phyloP scores from a whole-genome alignment of 2,888 invertebrate species.

The Drosophila paracracens region DNA sequence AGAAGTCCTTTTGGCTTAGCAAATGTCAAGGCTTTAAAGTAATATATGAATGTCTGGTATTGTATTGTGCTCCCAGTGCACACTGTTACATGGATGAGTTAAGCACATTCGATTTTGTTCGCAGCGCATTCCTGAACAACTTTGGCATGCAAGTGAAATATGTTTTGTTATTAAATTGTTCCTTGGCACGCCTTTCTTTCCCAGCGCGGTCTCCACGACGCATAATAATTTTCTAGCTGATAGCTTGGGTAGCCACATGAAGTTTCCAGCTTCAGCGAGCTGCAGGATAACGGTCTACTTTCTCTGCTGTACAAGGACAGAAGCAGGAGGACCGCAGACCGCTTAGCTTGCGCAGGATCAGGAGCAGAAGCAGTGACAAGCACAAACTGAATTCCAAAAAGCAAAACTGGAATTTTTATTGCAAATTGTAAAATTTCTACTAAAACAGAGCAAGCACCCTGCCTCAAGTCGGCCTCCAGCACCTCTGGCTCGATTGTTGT shows the following conservation, averaged over 20 bases:
- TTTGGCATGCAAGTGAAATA: slow-evolving; percentile 78
- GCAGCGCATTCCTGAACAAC: slow-evolving; percentile 68
- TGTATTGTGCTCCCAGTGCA: slow-evolving; percentile 18
- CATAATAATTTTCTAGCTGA: slow-evolving; percentile 76
- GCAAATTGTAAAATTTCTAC: slow-evolving; percentile 79
- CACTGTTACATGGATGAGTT: slow-evolving; percentile 40
- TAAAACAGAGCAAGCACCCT: slow-evolving; percentile 55
- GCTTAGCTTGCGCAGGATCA: slow-evolving; percentile 29
- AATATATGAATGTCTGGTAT: slow-evolving; percentile 10
- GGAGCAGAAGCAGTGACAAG: slow-evolving; percentile 19
- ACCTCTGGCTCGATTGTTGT: slow-evolving; percentile 30
- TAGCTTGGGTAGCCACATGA: slow-evolving; percentile 48
- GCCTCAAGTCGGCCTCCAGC: slow-evolving; percentile 12
- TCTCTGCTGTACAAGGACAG: slow-evolving; percentile 41
- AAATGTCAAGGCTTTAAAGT: slow-evolving; percentile 75
- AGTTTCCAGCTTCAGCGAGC: slow-evolving; percentile 6
- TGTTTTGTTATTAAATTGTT: slow-evolving; percentile 80
- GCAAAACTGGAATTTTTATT: slow-evolving; percentile 78
- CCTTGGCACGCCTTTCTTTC: slow-evolving; percentile 57
- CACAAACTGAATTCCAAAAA: slow-evolving; percentile 75
- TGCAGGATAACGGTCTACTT: slow-evolving; percentile 49
- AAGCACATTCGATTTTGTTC: slow-evolving; percentile 52
- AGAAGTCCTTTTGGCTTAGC: slow-evolving; percentile 20
- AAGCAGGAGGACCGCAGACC: slow-evolving; percentile 2
- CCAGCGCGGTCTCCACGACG: slow-evolving; percentile 45